A percentile compares a stretch with the other conserved stretches of the same genome.
These are phyloP conservation scores for Cryptoprocta ferox DNA, from an alignment of 2,797 vertebrate species.

Conservation along the genomic window DNA sequence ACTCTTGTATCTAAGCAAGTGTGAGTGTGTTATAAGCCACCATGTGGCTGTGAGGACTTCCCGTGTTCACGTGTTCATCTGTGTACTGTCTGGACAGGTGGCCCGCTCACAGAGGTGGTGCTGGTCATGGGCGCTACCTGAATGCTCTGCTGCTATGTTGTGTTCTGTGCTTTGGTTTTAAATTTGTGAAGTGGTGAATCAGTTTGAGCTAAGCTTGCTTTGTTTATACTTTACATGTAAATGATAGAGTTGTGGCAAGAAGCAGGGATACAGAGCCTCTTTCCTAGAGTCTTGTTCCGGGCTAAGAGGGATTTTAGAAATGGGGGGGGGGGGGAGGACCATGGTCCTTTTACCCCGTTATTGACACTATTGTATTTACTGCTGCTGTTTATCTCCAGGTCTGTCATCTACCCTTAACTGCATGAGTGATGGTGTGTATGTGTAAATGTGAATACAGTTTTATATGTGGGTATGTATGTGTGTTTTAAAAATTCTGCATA, in stretches of 20 bases:
- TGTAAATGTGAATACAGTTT: not conserved
- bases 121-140: not conserved
- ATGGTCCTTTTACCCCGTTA: too few species aligned
- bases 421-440: not conserved
- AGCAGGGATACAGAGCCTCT: not conserved
- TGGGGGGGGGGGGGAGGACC: accelerated
- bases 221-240: not conserved
- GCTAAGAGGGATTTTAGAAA: not conserved
- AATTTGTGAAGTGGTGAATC: not conserved
- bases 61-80: not conserved
- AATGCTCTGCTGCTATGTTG: not conserved
- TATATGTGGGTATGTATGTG: not conserved
- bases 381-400: not conserved
- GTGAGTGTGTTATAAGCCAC: not conserved
- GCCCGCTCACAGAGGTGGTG: not conserved
- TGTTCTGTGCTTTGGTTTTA: not conserved
- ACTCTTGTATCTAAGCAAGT: not conserved
- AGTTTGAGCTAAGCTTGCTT: not conserved
- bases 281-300: not conserved
- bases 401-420: not conserved
- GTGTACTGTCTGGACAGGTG: not conserved
- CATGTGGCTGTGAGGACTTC: not conserved
- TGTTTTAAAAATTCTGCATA: not conserved
- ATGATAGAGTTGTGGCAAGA: not conserved
- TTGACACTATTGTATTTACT: too few species aligned